Evolutionary conservation across 2,888 invertebrate species (phyloP), one percentile per base, ranked within the genome.

Genomic region (Nesidiocoris tenuis): DNA sequence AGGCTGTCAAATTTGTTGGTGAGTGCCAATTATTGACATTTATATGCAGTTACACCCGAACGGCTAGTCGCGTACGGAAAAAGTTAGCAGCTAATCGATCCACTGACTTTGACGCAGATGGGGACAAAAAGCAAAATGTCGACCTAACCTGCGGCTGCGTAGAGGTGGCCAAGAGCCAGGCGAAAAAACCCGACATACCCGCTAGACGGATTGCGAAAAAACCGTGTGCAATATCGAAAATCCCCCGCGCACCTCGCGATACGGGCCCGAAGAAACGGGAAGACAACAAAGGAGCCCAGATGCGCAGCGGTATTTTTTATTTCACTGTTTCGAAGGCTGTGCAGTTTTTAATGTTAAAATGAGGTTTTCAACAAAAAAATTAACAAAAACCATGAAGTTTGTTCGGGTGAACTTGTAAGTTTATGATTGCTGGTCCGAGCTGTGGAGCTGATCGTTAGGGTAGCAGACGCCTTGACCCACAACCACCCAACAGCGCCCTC

Each of bases 161-260:
- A 2, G 72, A 63, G 21, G 39, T 18, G 12, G 63, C 72, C 16
- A 61, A 39, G 21, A 61, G 16, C 17, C 61, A 61, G 2, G 23
- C 61, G 72, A 72, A 72, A 54, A 61, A 63, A 12, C 57, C 67
- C 1, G 61, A 59, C 16, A 7, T 39, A 12, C 63, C 71, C 3
- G 63, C 71, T 9, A 61, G 66, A 39, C 70, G 59, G 39, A 66
- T 77, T 0, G 68, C 75, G n/a, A 68, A 61, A 61, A 78, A 78
- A 57, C 75, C 75, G 1, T 63, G 65, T 2, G 25, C 76, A 2
- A 78, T 78, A 12, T 77, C 78, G 2, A 67, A 70, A 17, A 78
- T 78, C 3, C 70, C 76, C 2, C 61, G 70, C n/a, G 22, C 55
- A 3, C 78, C 77, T 16, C 24, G 18, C 17, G 65, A 65, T n/a